These are phyloP conservation scores for Ictalurus furcatus DNA, from an alignment of 2,113 vertebrate species.

Conservation along the genomic window DNA sequence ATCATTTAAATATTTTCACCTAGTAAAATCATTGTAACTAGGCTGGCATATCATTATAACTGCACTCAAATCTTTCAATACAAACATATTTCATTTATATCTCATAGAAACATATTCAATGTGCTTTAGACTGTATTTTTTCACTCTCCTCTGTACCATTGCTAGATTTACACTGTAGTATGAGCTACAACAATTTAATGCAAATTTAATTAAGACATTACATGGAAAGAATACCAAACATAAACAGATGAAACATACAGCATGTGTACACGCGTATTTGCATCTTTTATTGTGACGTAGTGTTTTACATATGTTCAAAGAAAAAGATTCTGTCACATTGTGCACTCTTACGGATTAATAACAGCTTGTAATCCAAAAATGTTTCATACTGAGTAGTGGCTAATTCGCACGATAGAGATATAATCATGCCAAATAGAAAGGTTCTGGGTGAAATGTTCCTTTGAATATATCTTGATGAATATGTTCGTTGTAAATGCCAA, in stretches of 20 bases:
- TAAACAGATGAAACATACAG: neutral
- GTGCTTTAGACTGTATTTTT: neutral
- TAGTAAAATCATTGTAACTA: neutral
- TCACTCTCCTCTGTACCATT: neutral
- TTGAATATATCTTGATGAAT: neutral
- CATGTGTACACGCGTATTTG: neutral
- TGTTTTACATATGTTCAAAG: conserved; percentile 20
- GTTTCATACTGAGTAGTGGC: neutral
- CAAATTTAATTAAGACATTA: conserved; percentile 10
- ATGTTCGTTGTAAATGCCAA: neutral
- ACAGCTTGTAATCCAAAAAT: conserved; percentile 3
- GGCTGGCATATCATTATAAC: neutral
- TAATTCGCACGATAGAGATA: neutral
- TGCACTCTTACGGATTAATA: neutral
- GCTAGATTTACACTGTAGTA: neutral
- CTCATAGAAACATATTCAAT: neutral
- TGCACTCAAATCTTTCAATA: neutral
- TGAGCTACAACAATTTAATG: neutral
- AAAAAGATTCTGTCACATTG: conserved; percentile 14
- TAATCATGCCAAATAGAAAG: neutral
- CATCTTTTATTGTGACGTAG: conserved; percentile 39
- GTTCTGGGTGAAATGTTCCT: neutral
- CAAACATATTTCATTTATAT: neutral
- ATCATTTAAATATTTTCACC: neutral
- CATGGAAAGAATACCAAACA: neutral